phyloP scores from a whole-genome alignment of 2,113 vertebrate species.

The Limnothrissa miodon region DNA sequence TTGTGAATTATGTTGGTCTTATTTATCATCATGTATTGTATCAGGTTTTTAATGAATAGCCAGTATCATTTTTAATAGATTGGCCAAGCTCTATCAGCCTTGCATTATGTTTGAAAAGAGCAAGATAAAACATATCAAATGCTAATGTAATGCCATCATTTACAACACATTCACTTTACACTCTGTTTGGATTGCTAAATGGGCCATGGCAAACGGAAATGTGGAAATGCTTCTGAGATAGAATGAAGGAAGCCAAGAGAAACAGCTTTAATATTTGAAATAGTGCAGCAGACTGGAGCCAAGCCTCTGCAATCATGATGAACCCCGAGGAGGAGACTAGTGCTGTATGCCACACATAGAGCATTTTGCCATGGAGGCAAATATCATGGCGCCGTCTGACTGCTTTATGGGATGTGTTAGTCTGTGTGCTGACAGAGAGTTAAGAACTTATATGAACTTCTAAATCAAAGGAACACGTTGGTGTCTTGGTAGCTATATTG shows the following conservation, averaged over 20 bases:
- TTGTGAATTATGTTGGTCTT: not conserved
- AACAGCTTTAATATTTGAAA: constrained; percentile 12
- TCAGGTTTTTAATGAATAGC: not conserved
- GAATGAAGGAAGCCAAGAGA: constrained; percentile 17
- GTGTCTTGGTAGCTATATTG: not conserved
- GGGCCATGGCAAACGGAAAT: constrained; percentile 13
- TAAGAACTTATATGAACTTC: not conserved
- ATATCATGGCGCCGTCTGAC: not conserved
- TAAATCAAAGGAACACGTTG: not conserved
- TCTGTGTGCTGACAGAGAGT: not conserved
- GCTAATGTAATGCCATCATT: constrained; percentile 17
- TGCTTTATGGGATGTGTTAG: not conserved
- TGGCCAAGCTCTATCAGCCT: constrained; percentile 27
- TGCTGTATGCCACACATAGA: not conserved
- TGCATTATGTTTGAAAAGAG: constrained; percentile 25
- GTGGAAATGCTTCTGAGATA: constrained; percentile 27
- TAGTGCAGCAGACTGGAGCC: not conserved
- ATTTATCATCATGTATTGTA: not conserved
- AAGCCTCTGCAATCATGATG: constrained; percentile 10
- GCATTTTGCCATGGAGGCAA: not conserved
- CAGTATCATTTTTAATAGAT: constrained; percentile 15
- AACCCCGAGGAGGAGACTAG: not conserved
- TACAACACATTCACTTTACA: constrained; percentile 28
- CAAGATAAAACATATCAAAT: constrained; percentile 1
- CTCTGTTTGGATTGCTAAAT: constrained; percentile 26